phyloP scores from a whole-genome alignment of 2,888 invertebrate genomes.

The Colletes collaris region DNA sequence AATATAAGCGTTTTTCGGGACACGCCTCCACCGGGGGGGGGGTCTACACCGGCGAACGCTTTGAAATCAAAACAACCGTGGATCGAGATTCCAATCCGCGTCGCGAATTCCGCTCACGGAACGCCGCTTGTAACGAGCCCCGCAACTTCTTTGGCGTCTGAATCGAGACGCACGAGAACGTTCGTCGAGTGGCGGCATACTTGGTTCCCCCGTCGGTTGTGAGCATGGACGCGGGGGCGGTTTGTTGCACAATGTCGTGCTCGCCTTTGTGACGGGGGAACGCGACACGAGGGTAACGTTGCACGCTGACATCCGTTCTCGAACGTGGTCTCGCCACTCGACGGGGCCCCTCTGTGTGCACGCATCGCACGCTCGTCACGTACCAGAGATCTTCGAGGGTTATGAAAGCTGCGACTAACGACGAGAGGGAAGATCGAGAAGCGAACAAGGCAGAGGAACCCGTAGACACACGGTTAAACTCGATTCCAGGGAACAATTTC shows the following conservation, averaged over 20 bases:
- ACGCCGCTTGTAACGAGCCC: conserved; percentile 20
- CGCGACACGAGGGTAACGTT: conserved; percentile 5
- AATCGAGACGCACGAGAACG: neutral
- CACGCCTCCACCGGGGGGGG: no score
- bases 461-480: no score
- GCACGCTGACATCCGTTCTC: conserved; percentile 22
- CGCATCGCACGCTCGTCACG: neutral
- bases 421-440: neutral
- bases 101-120: conserved; percentile 30
- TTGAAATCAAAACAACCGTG: neutral
- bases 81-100: neutral
- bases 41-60: neutral
- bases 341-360: neutral
- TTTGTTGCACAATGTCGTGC: conserved; percentile 23
- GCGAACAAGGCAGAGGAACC: neutral
- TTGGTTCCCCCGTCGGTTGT: neutral
- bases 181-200: neutral
- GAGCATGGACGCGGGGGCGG: neutral
- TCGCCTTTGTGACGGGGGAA: conserved; percentile 20
- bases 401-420: conserved; percentile 8
- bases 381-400: conserved; percentile 3
- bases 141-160: conserved; percentile 26
- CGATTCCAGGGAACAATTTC: no score
- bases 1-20: no score
- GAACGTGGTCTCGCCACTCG: conserved; percentile 36